Conservation (phyloP, 37 sponge, comb jelly and placozoan genomes). For the Bolinopsis microptera region DNA sequence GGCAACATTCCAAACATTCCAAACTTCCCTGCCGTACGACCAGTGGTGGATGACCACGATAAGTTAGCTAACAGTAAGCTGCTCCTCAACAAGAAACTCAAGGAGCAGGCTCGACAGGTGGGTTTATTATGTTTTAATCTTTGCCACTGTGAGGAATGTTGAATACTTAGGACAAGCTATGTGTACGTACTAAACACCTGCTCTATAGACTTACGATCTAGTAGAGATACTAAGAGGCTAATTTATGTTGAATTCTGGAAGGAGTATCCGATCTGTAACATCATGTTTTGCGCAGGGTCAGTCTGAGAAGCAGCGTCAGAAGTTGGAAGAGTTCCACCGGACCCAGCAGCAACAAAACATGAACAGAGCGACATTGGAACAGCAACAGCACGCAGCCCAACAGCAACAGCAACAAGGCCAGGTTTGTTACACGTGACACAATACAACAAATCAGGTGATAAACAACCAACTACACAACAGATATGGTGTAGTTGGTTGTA, state of each 20-base stretch:
- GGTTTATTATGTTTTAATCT: neutral
- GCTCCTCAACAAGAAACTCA: slow-evolving; percentile 28
- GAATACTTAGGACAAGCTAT: too few relatives aligned
- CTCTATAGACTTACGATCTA: too few relatives aligned
- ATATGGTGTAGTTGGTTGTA: too few relatives aligned
- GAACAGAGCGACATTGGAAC: neutral
- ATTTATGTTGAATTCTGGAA: too few relatives aligned
- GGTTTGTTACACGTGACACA: too few relatives aligned
- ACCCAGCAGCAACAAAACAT: neutral
- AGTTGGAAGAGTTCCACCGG: neutral
- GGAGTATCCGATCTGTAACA: too few relatives aligned
- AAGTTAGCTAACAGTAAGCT: slow-evolving; percentile 57
- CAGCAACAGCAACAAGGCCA: slow-evolving; percentile 40
- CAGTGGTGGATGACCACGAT: neutral
- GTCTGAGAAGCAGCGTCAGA: slow-evolving; percentile 44
- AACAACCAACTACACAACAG: too few relatives aligned
- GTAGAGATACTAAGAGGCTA: too few relatives aligned
- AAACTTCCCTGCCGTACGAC: neutral
- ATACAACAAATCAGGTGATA: too few relatives aligned
- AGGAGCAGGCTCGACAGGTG: slow-evolving; percentile 9
- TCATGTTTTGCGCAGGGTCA: neutral
- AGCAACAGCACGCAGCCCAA: slow-evolving; percentile 7
- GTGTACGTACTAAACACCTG: too few relatives aligned
- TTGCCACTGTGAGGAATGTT: too few relatives aligned
- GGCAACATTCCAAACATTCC: neutral